Percentiles rank a stretch among this genome's conserved stretches.
Evolutionary conservation across 2,888 invertebrate species (phyloP).

Genomic region (Unio pictorum): DNA sequence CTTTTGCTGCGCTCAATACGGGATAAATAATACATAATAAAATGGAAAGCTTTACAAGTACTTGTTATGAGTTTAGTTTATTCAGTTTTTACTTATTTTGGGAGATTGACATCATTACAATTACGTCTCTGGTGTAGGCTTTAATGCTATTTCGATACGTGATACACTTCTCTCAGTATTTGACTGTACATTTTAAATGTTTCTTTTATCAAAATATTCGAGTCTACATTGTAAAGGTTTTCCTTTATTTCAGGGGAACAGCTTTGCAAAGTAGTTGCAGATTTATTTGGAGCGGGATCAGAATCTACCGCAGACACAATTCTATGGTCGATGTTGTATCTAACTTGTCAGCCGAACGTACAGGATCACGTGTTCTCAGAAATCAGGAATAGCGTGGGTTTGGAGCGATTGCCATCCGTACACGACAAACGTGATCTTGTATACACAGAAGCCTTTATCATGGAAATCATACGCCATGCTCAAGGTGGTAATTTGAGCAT

Average conservation of each 20-base stretch:
- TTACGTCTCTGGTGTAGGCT: too few species aligned
- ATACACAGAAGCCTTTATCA: background rate
- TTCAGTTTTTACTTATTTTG: too few species aligned
- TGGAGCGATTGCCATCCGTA: slow-evolving; percentile 1
- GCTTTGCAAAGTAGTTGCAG: slow-evolving; percentile 1
- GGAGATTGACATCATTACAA: too few species aligned
- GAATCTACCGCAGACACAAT: slow-evolving; percentile 1
- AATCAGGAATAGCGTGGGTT: background rate
- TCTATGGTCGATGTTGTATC: slow-evolving; percentile 1
- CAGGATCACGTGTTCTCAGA: slow-evolving; percentile 1
- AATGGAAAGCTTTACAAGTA: too few species aligned
- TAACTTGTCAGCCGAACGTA: background rate
- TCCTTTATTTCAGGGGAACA: background rate
- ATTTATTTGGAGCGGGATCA: slow-evolving; percentile 2
- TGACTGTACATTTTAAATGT: too few species aligned
- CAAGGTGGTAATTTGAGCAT: background rate
- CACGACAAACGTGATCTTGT: slow-evolving; percentile 2
- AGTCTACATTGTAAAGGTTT: too few species aligned
- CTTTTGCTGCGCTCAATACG: too few species aligned
- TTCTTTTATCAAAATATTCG: too few species aligned
- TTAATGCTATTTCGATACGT: too few species aligned
- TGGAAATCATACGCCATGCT: slow-evolving; percentile 5
- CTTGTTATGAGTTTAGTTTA: too few species aligned
- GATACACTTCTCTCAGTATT: background rate
- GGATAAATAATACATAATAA: too few species aligned